Base-by-base conservation (phyloP, 2,797 vertebrate genomes). In the Onychomys torridus region DNA sequence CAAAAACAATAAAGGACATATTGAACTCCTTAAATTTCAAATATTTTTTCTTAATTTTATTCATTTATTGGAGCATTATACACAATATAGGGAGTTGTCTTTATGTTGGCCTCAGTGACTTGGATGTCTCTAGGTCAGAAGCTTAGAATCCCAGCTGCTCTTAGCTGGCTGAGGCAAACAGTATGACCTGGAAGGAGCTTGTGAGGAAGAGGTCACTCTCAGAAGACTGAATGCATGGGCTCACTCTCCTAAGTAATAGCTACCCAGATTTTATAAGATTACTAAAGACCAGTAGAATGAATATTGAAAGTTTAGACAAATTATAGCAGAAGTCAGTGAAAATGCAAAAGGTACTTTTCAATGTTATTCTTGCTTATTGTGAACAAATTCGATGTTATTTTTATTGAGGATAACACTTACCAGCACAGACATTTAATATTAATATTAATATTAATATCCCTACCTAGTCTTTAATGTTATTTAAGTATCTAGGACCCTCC, bases 361-460 rank as follows among this genome's bases (percentile, higher is more conserved):
- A 19, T 67, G 12, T 63, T 14, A 46, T 7, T 14, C 11, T 75
- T 12, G 17, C 59, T 90, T 40, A 63, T 19, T 63, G 0, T 63
- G 55, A 95, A 90, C 16, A 92, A 49, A 71, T 57, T 69, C 10
- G 40, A 93, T 63, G 7, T 69, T 59, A 76, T 65, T 88, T 90
- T 9, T 76, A 29, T 61, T 69, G 13, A 32, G 8, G 11, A 43
- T 34, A 12, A 86, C 14, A 71, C 16, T 78, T 71, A 79, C 37
- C 37, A n/a, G 7, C 27, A 17, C 40, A 34, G 27, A 3, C 59
- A 57, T 87, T 86, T 91, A 73, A 75, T 52, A 59, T 49, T 43
- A 55, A 17, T 63, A n/a, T n/a, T n/a, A n/a, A n/a, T n/a, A n/a
- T n/a, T n/a, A n/a, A n/a, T 78, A 59, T 29, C n/a, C 34, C 29